Conservation (phyloP, 1,140 invertebrate genomes). For the Alviniconcha marisindica region DNA sequence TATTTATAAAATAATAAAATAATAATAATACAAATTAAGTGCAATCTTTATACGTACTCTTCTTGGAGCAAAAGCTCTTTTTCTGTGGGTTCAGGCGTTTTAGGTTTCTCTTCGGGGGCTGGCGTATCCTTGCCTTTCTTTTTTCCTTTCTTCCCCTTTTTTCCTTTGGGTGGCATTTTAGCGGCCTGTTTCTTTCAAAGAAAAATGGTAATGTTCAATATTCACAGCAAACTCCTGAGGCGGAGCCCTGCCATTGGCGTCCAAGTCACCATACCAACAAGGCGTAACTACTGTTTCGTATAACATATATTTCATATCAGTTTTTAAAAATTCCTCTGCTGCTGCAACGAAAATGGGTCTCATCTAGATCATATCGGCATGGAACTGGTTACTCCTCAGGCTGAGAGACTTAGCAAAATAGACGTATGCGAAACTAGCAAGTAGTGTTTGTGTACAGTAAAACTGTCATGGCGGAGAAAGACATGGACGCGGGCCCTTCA, state of each 20-base stretch:
- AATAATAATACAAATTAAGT: no score
- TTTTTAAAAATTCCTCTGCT: no score
- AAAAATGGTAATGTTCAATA: slow-evolving; percentile 38
- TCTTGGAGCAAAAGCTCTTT: slow-evolving; percentile 70
- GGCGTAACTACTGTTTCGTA: background rate
- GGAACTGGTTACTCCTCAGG: no score
- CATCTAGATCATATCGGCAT: no score
- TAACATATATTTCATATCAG: no score
- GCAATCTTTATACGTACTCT: slow-evolving; percentile 74
- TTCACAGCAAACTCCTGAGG: background rate
- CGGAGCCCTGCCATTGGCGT: background rate
- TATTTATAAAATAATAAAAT: no score
- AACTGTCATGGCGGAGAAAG: slow-evolving; percentile 17
- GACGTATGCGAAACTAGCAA: no score
- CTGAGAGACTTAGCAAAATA: no score
- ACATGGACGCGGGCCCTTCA: slow-evolving; percentile 5
- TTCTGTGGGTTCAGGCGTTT: slow-evolving; percentile 65
- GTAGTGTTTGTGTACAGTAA: no score
- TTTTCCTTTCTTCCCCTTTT: slow-evolving; percentile 66
- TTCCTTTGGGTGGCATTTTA: slow-evolving; percentile 71
- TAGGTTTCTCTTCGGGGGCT: slow-evolving; percentile 53
- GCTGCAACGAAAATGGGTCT: no score
- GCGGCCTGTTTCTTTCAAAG: slow-evolving; percentile 13
- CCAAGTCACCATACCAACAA: slow-evolving; percentile 28
- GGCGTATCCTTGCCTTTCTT: slow-evolving; percentile 60